A percentile compares a stretch with the other conserved stretches of the same genome.
Conservation (phyloP, 1,140 invertebrate genomes). For the Popillia japonica region DNA sequence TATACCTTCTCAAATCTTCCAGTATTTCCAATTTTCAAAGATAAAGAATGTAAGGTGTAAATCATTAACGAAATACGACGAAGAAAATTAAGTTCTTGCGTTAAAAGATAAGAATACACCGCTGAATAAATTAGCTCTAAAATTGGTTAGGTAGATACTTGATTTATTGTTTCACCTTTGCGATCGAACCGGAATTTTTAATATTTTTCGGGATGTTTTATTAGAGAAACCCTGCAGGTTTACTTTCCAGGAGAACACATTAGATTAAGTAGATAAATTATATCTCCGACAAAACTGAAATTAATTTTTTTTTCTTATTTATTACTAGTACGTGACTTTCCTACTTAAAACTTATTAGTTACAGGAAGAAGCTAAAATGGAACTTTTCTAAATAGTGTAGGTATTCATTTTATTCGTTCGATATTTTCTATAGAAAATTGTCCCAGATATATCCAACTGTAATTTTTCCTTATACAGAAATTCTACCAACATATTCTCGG, state of each 20-base stretch:
- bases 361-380: neutral
- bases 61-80: too few relatives aligned
- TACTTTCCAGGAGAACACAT: neutral
- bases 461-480: neutral
- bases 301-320: neutral
- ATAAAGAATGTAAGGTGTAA: too few relatives aligned
- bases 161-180: neutral
- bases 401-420: too few relatives aligned
- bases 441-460: too few relatives aligned
- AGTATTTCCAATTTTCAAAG: too few relatives aligned
- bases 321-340: neutral
- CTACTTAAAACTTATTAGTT: too few relatives aligned
- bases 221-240: neutral
- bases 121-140: neutral
- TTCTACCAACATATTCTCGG: neutral
- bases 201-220: neutral
- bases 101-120: conserved; percentile 7
- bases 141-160: neutral
- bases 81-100: too few relatives aligned
- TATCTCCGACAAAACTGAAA: neutral
- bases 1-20: too few relatives aligned
- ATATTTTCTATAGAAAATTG: too few relatives aligned
- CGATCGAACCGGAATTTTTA: neutral
- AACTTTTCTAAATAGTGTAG: neutral
- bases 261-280: conserved; percentile 14